Evolutionary conservation across 1,140 invertebrate genomes (phyloP).

Genomic region (Harpegnathos saltator): DNA sequence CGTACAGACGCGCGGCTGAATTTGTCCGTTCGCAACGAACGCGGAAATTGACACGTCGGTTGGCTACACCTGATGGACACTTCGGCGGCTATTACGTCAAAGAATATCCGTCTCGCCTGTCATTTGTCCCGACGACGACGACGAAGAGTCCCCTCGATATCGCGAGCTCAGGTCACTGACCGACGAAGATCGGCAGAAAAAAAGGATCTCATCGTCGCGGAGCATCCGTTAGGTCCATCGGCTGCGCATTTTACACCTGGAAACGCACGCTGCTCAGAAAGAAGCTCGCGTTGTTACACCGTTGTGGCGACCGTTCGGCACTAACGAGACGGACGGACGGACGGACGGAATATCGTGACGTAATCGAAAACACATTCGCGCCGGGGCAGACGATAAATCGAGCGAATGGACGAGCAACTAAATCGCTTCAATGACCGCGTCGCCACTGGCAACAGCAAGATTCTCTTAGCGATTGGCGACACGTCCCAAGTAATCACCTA

Average conservation of each 20-base stretch:
- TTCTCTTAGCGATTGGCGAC: slow-evolving; percentile 12
- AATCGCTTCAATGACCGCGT: neutral
- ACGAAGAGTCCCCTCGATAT: too few species aligned
- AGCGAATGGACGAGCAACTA: neutral
- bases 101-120: neutral
- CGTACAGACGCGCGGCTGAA: neutral
- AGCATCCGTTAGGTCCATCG: neutral
- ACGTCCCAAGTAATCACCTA: too few species aligned
- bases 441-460: neutral
- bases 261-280: too few species aligned
- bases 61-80: neutral
- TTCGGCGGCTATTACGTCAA: neutral
- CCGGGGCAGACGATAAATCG: slow-evolving; percentile 4
- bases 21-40: neutral
- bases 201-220: neutral
- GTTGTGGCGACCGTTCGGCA: neutral
- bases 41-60: slow-evolving; percentile 5
- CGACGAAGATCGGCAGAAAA: neutral
- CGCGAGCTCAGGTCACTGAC: slow-evolving; percentile 10
- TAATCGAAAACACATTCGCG: slow-evolving; percentile 18
- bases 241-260: neutral
- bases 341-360: neutral
- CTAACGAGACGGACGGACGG: neutral
- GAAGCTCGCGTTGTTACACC: too few species aligned
- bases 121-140: neutral